phyloP scores from a whole-genome alignment of 2,113 vertebrate species.

The Dasyurus viverrinus region DNA sequence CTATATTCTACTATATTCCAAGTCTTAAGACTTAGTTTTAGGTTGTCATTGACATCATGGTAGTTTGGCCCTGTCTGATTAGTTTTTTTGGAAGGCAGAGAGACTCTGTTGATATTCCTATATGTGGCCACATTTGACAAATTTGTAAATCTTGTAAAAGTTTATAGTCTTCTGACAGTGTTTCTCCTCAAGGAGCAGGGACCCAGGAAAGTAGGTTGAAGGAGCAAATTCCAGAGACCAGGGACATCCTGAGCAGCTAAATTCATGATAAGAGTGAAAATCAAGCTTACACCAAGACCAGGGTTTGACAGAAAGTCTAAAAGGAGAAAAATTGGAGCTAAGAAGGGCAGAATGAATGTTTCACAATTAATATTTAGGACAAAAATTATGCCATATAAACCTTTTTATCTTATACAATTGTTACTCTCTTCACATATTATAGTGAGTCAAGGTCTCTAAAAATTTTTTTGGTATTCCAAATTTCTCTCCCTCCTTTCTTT shows the following conservation, averaged over 20 bases:
- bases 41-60: not conserved
- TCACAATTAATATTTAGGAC: not conserved
- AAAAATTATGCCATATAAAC: not conserved
- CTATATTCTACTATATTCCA: too few relatives aligned
- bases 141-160: not conserved
- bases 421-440: not conserved
- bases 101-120: not conserved
- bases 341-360: not conserved
- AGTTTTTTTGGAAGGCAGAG: not conserved
- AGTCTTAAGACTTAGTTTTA: not conserved
- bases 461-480: too few relatives aligned
- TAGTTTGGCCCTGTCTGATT: too few relatives aligned
- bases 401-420: not conserved
- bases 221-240: not conserved
- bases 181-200: not conserved
- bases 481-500: too few relatives aligned
- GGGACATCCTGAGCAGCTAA: not conserved
- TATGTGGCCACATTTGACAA: not conserved
- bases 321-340: not conserved
- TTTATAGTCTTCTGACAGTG: not conserved
- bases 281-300: not conserved
- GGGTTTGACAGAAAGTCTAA: not conserved
- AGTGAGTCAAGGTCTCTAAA: too few relatives aligned
- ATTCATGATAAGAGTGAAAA: not conserved
- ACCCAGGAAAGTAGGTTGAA: not conserved